phyloP scores from a whole-genome alignment of 53 echinoderm and acorn worm species.

The Pentamera pediparva region DNA sequence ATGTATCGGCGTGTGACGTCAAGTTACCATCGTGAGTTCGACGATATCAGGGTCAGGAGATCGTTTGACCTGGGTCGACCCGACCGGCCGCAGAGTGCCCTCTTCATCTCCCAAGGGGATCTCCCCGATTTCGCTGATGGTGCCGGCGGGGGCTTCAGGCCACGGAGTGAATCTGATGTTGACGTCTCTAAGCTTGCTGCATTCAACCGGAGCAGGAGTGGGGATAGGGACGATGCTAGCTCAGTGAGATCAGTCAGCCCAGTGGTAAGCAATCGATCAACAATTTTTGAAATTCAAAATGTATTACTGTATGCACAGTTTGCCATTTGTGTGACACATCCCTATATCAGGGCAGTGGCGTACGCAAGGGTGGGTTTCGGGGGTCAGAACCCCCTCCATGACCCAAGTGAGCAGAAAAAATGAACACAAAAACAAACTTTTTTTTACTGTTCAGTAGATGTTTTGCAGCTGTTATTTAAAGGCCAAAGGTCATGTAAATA shows the following conservation, averaged over 20 bases:
- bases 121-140: conserved; percentile 3
- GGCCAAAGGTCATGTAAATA: too few species aligned
- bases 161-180: conserved; percentile 26
- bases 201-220: conserved; percentile 5
- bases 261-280: too few species aligned
- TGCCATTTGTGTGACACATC: background rate
- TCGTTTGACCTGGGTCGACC: conserved; percentile 28
- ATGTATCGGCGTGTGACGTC: conserved; percentile 35
- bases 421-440: too few species aligned
- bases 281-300: too few species aligned
- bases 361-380: too few species aligned
- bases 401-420: too few species aligned
- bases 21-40: conserved; percentile 24
- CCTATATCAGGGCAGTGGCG: too few species aligned
- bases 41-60: conserved; percentile 10
- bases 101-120: conserved; percentile 19
- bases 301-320: background rate
- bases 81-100: conserved; percentile 20
- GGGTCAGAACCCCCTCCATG: too few species aligned
- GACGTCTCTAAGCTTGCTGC: conserved; percentile 5
- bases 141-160: background rate
- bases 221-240: background rate
- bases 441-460: too few species aligned
- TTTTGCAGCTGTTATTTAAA: too few species aligned
- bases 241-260: conserved; percentile 10